These are phyloP conservation scores for Cairina moschata DNA, from an alignment of 2,113 vertebrate genomes.

Conservation along the genomic window DNA sequence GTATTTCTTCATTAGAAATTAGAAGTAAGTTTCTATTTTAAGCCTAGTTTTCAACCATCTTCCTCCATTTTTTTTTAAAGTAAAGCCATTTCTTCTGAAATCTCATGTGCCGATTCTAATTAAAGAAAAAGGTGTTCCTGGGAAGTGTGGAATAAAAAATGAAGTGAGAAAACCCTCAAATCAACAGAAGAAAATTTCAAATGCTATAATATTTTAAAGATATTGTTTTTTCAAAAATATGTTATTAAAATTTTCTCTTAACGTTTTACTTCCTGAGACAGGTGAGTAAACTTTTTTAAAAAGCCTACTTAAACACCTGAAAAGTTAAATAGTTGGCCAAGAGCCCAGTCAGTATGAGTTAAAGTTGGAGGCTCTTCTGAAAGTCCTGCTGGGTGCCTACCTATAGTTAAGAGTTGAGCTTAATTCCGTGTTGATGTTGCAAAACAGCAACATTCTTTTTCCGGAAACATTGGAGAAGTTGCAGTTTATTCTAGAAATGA, in stretches of 20 bases:
- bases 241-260: not conserved
- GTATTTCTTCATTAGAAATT: not conserved
- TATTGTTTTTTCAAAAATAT: not conserved
- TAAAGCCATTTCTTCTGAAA: not conserved
- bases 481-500: conserved; percentile 7
- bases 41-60: not conserved
- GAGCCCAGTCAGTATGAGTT: not conserved
- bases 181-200: not conserved
- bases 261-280: not conserved
- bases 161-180: not conserved
- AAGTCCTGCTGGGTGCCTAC: not conserved
- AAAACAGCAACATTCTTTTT: not conserved
- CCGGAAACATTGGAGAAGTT: not conserved
- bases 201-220: not conserved
- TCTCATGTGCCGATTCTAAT: not conserved
- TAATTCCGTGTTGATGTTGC: not conserved
- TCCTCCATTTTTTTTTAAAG: not conserved
- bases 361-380: not conserved
- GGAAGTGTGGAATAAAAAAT: not conserved
- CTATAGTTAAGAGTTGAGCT: not conserved
- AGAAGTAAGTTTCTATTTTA: conserved; percentile 14
- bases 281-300: not conserved
- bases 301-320: not conserved
- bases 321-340: not conserved
- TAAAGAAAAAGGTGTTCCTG: not conserved